Percentiles rank a stretch among this genome's conserved stretches.
Conservation (phyloP, 92 coral and sea anemone genomes). For the Bergia sp. region DNA sequence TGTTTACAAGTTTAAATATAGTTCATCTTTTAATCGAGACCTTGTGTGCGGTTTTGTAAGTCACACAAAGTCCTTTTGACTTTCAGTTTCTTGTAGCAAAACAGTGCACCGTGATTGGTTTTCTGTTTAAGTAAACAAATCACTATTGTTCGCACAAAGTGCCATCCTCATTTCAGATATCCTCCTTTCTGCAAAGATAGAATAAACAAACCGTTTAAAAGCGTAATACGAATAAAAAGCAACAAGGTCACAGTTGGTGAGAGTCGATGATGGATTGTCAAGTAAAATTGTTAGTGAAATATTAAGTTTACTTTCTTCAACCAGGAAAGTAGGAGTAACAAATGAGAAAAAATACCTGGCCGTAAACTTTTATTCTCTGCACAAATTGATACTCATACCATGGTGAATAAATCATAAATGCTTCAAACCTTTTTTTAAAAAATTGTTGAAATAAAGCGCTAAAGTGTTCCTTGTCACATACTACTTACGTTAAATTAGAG, state of each 20-base stretch:
- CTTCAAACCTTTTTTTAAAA: too few species aligned
- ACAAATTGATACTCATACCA: too few species aligned
- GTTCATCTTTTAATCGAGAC: constrained; percentile 1
- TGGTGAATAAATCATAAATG: too few species aligned
- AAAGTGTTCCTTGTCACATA: not conserved
- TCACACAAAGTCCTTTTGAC: constrained; percentile 7
- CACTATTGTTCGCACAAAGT: not conserved
- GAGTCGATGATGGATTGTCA: not conserved
- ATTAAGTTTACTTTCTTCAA: not conserved
- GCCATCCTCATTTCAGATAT: not conserved
- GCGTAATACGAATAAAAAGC: not conserved
- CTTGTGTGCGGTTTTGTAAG: not conserved
- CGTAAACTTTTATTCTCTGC: too few species aligned
- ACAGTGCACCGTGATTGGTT: not conserved
- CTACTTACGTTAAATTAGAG: not conserved
- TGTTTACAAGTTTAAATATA: not conserved
- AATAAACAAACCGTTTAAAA: not conserved
- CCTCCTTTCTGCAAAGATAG: not conserved
- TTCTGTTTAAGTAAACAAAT: constrained; percentile 13
- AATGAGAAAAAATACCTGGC: not conserved
- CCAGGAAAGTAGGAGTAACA: not conserved
- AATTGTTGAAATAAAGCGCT: too few species aligned
- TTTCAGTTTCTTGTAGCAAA: not conserved
- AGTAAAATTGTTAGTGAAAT: not conserved
- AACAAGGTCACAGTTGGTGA: not conserved